Evolutionary conservation across 1,140 invertebrate species (phyloP).

Genomic region (Pseudachorutes palmiensis): DNA sequence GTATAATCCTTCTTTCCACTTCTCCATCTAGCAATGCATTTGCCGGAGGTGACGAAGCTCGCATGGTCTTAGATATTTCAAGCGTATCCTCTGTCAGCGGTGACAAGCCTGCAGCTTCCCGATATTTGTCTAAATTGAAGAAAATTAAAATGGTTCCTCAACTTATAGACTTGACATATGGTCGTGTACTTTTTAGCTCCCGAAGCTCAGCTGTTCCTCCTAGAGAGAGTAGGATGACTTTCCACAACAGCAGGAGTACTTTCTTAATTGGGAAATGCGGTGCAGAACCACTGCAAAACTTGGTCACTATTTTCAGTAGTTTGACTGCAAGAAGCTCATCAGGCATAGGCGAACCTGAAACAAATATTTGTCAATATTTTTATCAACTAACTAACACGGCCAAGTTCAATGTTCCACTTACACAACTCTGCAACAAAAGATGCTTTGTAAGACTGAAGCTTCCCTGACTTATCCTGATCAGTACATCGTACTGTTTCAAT

Average conservation of each 20-base stretch:
- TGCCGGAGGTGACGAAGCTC: constrained; percentile 87
- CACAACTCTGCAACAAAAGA: constrained; percentile 73
- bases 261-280: constrained; percentile 98
- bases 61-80: constrained; percentile 83
- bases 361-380: too few species aligned
- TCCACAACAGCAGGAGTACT: constrained; percentile 91
- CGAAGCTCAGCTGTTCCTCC: constrained; percentile 77
- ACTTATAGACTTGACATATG: too few species aligned
- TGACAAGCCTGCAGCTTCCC: constrained; percentile 61
- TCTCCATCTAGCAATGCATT: constrained; percentile 82
- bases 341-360: constrained; percentile 45
- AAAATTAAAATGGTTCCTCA: neutral
- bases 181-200: constrained; percentile 54
- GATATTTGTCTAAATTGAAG: constrained; percentile 49
- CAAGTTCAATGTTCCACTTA: too few species aligned
- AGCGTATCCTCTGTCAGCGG: constrained; percentile 82
- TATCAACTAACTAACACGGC: too few species aligned
- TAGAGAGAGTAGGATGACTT: constrained; percentile 78
- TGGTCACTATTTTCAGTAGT: constrained; percentile 85
- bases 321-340: constrained; percentile 82
- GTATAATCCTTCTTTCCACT: constrained; percentile 62
- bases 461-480: constrained; percentile 52
- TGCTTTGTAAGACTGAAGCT: constrained; percentile 62
- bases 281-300: constrained; percentile 85
- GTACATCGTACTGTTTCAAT: constrained; percentile 73